Base-by-base conservation (phyloP, 1,140 invertebrate species). In the Drosophila lini region DNA sequence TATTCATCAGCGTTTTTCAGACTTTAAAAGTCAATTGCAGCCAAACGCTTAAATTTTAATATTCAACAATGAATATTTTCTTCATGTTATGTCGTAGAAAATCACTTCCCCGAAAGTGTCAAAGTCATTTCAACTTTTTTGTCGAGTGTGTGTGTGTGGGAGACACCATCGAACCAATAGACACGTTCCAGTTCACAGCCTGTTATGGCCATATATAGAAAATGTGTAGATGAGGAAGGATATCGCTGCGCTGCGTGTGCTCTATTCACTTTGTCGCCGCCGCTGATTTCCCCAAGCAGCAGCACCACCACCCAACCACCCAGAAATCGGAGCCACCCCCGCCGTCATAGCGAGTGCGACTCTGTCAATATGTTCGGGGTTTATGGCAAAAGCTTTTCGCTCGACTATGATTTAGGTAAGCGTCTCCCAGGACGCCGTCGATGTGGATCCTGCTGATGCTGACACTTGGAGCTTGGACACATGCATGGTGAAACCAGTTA, bases 321-420 rank as follows among this genome's bases (percentile, higher is more conserved):
- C 28, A 11, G 5, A 32, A 36, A 6, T 25, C 1, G 25, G 11
- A 22, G 19, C 19, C 52, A 38, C 56, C 47, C 25, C 38, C 25
- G 10, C 10, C 67, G 45, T 77, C 63, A 44, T 41, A 77, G 47
- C 19, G 61, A 59, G 34, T 68, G 55, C 40, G 68, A 74, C 61
- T 77, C 80, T 89, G 84, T 83, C 83, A 88, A 88, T 86, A 80
- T 83, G 83, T 78, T 80, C 55, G 57, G 65, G 81, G 64, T 69
- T 85, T 81, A 79, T 65, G 78, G 58, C 70, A 56, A 75, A 74
- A 75, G 70, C 73, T 75, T 74, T 55, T 59, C 78, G 63, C 75
- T 74, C 53, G 74, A 67, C 56, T 86, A 88, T 88, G 83, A 88
- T 89, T 89, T 88, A 80, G 83, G 84, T 88, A 83, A 67, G 76